phyloP scores from a whole-genome alignment of 2,113 vertebrate species.

The Felis chaus region DNA sequence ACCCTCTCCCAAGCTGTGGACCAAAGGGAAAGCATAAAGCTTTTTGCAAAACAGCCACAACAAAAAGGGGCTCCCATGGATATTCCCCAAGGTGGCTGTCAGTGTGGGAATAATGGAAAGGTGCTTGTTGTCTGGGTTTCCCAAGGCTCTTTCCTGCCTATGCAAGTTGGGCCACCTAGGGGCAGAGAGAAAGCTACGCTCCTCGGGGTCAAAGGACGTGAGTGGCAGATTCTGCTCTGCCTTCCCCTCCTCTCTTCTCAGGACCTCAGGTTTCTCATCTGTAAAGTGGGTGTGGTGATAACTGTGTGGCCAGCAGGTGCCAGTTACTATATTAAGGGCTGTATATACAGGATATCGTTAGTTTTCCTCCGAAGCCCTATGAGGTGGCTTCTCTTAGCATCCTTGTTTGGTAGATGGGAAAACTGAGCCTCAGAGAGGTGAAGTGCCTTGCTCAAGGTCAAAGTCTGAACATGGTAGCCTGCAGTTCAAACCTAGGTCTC shows the following conservation, averaged over 20 bases:
- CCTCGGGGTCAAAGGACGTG: rapidly evolving
- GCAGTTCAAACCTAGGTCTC: neutral
- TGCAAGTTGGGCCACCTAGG: neutral
- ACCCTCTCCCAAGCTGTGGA: neutral
- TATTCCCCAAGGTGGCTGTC: neutral
- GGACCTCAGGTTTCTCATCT: neutral
- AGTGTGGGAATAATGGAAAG: neutral
- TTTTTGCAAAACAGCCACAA: neutral
- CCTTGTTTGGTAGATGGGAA: neutral
- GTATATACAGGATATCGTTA: rapidly evolving
- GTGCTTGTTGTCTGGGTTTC: neutral
- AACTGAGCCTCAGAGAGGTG: neutral
- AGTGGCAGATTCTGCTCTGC: neutral
- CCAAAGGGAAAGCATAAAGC: neutral
- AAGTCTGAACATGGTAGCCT: neutral
- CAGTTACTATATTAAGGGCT: neutral
- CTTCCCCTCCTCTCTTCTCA: neutral
- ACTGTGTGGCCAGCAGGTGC: neutral
- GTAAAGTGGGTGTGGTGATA: neutral
- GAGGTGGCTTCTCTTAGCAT: neutral
- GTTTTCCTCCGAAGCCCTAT: neutral
- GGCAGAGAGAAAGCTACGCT: neutral
- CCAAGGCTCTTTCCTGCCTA: neutral
- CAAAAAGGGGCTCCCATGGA: neutral
- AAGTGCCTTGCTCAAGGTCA: neutral